These are phyloP conservation scores for Agrochola lota DNA, from an alignment of 2,888 invertebrate species.

Conservation along the genomic window DNA sequence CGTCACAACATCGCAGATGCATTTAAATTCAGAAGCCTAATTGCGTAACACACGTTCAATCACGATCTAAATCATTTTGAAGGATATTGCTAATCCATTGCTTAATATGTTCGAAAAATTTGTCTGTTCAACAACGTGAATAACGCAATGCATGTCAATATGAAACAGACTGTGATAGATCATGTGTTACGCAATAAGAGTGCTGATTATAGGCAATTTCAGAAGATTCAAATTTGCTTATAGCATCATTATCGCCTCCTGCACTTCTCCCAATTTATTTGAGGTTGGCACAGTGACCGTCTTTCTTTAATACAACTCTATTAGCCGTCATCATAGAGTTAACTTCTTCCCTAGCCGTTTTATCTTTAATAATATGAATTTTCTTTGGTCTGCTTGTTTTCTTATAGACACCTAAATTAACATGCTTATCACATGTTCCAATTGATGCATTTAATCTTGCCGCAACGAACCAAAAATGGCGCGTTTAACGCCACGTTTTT, in stretches of 20 bases:
- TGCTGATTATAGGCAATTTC: not conserved
- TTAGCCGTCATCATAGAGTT: not conserved
- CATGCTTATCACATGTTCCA: not conserved
- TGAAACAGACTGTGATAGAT: no score
- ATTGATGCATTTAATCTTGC: not conserved
- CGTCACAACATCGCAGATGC: not conserved
- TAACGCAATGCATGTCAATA: no score
- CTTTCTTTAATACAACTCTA: not conserved
- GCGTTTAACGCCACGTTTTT: slow-evolving; percentile 1
- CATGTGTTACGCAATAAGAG: no score
- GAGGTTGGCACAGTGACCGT: no score
- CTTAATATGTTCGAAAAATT: no score
- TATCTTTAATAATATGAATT: not conserved
- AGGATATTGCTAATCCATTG: no score
- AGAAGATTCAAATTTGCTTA: not conserved
- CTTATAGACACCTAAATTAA: no score
- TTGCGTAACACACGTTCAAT: no score
- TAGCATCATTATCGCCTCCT: not conserved
- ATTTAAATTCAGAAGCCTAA: not conserved
- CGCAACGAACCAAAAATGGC: not conserved
- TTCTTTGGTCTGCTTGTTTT: not conserved
- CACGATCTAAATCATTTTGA: no score
- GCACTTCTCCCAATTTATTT: not conserved
- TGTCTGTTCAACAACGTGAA: no score
- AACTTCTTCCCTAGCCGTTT: not conserved